These are phyloP conservation scores for Hermatobates lingyangjiaoensis DNA, from an alignment of 1,140 invertebrate species.

Conservation along the genomic window DNA sequence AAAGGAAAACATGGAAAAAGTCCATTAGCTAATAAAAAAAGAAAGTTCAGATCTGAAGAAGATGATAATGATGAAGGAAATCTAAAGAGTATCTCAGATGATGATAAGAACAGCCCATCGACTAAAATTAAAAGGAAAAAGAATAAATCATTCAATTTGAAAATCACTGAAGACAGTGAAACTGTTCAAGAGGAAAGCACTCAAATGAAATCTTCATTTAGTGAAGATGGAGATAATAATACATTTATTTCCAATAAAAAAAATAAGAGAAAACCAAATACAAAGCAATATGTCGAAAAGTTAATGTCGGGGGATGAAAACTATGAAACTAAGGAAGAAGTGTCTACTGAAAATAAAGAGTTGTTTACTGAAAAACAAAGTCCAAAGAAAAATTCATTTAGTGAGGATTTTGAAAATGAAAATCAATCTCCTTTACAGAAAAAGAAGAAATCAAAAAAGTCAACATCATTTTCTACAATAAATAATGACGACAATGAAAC, in stretches of 20 bases:
- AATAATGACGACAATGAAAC: no score
- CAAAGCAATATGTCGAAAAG: not conserved
- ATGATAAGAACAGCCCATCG: not conserved
- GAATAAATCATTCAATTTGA: not conserved
- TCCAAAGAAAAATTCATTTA: no score
- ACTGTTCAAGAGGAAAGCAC: not conserved
- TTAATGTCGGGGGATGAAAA: not conserved
- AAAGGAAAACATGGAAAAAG: not conserved
- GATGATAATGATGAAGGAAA: not conserved
- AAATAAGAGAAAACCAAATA: no score
- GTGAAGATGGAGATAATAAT: not conserved
- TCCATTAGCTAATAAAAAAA: not conserved
- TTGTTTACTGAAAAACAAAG: not conserved
- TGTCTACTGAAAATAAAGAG: not conserved
- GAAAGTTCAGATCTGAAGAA: not conserved
- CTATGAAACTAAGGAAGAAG: not conserved
- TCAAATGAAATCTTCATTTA: not conserved
- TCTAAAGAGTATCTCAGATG: not conserved
- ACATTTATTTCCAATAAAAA: no score
- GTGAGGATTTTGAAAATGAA: no score
- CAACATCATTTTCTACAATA: no score
- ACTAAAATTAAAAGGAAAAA: not conserved
- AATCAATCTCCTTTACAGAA: no score
- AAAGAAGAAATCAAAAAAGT: no score
- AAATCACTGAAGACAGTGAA: not conserved